Base-by-base conservation (phyloP, 2,113 vertebrate genomes). In the Acanthisitta chloris region DNA sequence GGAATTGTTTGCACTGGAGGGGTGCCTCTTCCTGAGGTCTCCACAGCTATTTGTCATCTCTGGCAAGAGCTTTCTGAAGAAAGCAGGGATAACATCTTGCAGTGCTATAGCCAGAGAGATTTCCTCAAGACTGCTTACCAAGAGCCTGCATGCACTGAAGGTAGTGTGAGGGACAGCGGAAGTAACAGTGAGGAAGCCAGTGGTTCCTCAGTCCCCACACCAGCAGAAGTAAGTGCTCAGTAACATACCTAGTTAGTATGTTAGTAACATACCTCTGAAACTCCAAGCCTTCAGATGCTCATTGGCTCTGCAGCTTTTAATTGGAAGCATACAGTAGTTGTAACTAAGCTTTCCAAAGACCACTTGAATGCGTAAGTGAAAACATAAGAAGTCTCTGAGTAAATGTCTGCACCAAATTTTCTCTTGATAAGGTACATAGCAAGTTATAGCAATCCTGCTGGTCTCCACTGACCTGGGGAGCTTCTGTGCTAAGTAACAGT, bases 1-100 rank as follows among this genome's bases (percentile, higher is more conserved):
- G 86, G 96, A n/a, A 67, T 98, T 52, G 78, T 99, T 83, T 91
- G 97, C 77, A 71, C 88, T 6, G 96, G 97, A 89, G 97, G 98
- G 61, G 92, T 91, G 46, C 88, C 86, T 5, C 96, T 98, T 38
- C 96, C 98, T 55, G 94, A 98, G n/a, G 97, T 98, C 91, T 99
- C 98, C 2, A 98, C 97, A 4, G 98, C 98, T 92, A 97, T 99
- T 94, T 98, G 98, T 57, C 97, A 97, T 66, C 92, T 99, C 89
- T 99, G 98, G 98, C 98, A 98, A 94, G 98, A 94, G 71, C 97
- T 98, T 54, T 95, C 98, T 4, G 97, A 98, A 86, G 98, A 98
- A 80, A 96, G 49, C 79, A 98, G 97, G 88, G 88, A 92, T 40
- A 91, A 73, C 29, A 82, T 98, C 85, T 96, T 98, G 84, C 97